These are phyloP conservation scores for Drosophila varians DNA, from an alignment of 1,140 invertebrate genomes.

Conservation along the genomic window DNA sequence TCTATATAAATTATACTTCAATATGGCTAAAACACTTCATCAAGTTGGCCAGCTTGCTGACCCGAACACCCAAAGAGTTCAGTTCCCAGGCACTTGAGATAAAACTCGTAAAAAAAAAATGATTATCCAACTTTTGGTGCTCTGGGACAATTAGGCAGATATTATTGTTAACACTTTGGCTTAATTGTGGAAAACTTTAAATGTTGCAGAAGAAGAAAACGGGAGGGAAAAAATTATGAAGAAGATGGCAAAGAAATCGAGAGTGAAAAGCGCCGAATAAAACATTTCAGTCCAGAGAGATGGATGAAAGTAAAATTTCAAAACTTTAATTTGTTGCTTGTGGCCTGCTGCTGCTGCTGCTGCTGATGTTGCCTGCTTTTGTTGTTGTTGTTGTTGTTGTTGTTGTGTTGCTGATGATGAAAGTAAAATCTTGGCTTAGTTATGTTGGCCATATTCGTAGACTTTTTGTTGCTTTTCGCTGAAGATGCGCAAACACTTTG, in stretches of 20 bases:
- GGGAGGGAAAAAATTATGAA: constrained; percentile 10
- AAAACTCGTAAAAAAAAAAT: constrained; percentile 11
- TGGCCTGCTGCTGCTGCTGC: constrained; percentile 21
- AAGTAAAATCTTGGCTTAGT: constrained; percentile 71
- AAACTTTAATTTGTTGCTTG: constrained; percentile 54
- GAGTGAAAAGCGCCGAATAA: constrained; percentile 54
- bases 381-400: constrained; percentile 43
- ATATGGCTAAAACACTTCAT: constrained; percentile 11
- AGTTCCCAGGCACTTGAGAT: constrained; percentile 27
- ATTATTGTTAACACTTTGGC: constrained; percentile 19
- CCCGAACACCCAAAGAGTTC: constrained; percentile 33
- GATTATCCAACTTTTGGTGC: constrained; percentile 32
- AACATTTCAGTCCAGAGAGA: constrained; percentile 29
- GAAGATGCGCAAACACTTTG: constrained; percentile 50
- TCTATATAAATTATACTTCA: constrained; percentile 12
- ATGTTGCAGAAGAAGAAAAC: constrained; percentile 9
- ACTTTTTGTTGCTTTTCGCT: constrained; percentile 12
- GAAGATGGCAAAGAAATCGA: constrained; percentile 39
- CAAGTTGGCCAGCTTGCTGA: constrained; percentile 57
- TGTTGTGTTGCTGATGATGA: constrained; percentile 57
- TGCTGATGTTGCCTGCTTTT: constrained; percentile 13
- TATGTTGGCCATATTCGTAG: constrained; percentile 48
- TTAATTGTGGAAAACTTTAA: constrained; percentile 46
- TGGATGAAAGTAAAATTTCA: constrained; percentile 77
- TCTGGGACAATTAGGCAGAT: constrained; percentile 33